Evolutionary conservation across 92 coral and sea anemone genomes (phyloP).

Genomic region (Diadumene lineata): DNA sequence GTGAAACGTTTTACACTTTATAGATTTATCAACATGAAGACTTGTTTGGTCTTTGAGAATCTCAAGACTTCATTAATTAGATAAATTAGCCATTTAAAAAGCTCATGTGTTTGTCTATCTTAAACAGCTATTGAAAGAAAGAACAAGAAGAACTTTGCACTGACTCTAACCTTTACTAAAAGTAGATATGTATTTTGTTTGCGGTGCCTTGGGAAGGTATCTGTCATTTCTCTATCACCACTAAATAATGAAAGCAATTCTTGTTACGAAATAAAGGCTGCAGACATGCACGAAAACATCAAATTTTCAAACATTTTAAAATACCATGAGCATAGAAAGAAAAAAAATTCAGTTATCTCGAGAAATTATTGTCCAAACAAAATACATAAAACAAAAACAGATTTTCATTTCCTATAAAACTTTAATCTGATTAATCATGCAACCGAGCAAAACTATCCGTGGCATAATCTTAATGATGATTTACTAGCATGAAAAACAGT

Average conservation of each 20-base stretch:
- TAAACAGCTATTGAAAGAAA: not conserved
- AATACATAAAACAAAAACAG: not conserved
- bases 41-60: not conserved
- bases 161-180: too few species aligned
- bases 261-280: not conserved
- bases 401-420: not conserved
- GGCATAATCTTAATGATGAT: not conserved
- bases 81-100: not conserved
- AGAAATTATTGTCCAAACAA: not conserved
- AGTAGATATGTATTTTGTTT: too few species aligned
- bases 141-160: too few species aligned
- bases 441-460: not conserved
- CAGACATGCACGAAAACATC: not conserved
- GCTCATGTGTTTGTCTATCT: conserved; percentile 6
- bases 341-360: too few species aligned
- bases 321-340: not conserved
- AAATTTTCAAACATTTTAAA: not conserved
- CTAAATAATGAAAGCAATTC: conserved; percentile 5
- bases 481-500: not conserved
- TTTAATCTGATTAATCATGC: not conserved
- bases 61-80: not conserved
- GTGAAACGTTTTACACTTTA: conserved; percentile 15
- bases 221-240: conserved; percentile 18
- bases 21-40: not conserved
- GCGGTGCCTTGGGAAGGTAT: not conserved